These are phyloP conservation scores for Macropus fuliginosus DNA, from an alignment of 2,797 vertebrate genomes.

Conservation along the genomic window DNA sequence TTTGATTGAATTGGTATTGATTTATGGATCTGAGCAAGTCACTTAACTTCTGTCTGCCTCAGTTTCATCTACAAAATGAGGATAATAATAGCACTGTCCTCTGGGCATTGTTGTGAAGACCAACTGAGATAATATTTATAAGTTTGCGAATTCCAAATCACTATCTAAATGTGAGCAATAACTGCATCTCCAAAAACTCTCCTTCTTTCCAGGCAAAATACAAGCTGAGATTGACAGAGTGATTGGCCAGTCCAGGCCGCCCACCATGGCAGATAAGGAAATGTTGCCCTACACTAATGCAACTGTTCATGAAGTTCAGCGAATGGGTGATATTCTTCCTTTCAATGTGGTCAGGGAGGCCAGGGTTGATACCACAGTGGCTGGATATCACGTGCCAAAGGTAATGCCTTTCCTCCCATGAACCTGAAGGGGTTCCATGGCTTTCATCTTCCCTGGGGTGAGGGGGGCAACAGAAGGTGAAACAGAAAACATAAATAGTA, in stretches of 20 bases:
- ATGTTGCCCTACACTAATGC: conserved; percentile 89
- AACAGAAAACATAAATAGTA: not conserved
- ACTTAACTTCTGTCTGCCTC: not conserved
- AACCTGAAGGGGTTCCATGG: not conserved
- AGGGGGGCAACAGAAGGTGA: too few relatives aligned
- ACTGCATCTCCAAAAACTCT: not conserved
- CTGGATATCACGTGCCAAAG: conserved; percentile 87
- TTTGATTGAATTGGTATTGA: not conserved
- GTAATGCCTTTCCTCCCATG: conserved; percentile 68
- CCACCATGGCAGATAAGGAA: conserved; percentile 86
- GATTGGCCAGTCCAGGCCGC: conserved; percentile 83
- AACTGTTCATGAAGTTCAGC: conserved; percentile 89
- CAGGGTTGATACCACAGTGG: conserved; percentile 79
- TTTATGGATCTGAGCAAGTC: not conserved
- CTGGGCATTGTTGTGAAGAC: not conserved
- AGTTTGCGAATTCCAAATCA: not conserved
- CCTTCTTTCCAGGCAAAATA: conserved; percentile 82
- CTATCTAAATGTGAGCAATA: not conserved
- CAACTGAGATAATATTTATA: not conserved
- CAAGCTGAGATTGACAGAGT: conserved; percentile 89
- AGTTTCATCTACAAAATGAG: not conserved
- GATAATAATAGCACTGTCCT: not conserved
- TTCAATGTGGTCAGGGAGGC: conserved; percentile 82
- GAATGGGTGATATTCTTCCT: conserved; percentile 87
- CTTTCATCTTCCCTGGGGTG: not conserved